Evolutionary conservation across 2,888 invertebrate species (phyloP).

Genomic region (Neelides folsomi): DNA sequence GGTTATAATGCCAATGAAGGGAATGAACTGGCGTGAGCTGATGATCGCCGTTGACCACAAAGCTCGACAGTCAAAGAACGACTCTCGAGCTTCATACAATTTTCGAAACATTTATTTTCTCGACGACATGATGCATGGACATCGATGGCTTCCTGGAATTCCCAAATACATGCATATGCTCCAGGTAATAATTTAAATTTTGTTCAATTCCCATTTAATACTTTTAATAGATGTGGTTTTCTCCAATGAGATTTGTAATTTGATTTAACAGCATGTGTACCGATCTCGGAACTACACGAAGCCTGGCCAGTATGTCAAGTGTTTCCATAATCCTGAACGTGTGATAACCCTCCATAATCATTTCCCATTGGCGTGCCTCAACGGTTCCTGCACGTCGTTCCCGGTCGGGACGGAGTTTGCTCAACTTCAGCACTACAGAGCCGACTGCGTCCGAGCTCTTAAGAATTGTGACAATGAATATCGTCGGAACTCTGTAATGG

Average conservation of each 20-base stretch:
- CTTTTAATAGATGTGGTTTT: background rate
- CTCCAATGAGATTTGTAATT: constrained; percentile 1
- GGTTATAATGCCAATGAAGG: constrained; percentile 71
- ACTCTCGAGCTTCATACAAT: constrained; percentile 65
- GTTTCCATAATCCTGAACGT: constrained; percentile 81
- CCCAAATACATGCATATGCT: constrained; percentile 86
- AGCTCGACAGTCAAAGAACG: constrained; percentile 52
- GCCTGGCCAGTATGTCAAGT: constrained; percentile 83
- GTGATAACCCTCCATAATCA: constrained; percentile 84
- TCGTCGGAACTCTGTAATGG: constrained; percentile 65
- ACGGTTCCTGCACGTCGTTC: constrained; percentile 64
- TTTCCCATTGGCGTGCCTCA: constrained; percentile 75
- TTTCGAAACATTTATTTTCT: constrained; percentile 85
- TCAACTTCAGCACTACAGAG: constrained; percentile 84
- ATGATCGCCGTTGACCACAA: constrained; percentile 59
- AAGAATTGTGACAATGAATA: constrained; percentile 70
- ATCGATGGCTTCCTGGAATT: constrained; percentile 64
- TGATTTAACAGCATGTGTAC: constrained; percentile 63
- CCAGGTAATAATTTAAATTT: constrained; percentile 27
- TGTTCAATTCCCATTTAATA: background rate
- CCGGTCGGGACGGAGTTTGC: constrained; percentile 68
- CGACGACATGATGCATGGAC: constrained; percentile 68
- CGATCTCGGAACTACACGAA: constrained; percentile 81
- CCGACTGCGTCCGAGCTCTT: constrained; percentile 76
- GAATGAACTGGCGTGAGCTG: constrained; percentile 58